Evolutionary conservation across 2,888 invertebrate species (phyloP), one percentile per base, ranked within the genome.

Genomic region (Tridacna crocea): DNA sequence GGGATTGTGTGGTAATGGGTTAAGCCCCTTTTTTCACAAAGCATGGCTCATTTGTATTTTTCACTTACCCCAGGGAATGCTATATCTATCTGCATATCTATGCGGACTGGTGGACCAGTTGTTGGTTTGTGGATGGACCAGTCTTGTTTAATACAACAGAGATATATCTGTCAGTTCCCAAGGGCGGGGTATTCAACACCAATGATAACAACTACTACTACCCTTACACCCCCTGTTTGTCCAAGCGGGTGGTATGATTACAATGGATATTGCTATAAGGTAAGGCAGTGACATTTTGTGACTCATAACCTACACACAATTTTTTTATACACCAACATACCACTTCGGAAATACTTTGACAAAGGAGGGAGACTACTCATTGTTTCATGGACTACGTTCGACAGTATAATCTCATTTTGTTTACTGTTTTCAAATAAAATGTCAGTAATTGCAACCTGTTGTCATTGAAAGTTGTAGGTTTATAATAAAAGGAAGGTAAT

Each of bases 91-190:
- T 92, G 92, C 82, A 87, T 91, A 11, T 87, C 88, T 12, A 88
- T 92, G 87, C 72, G 82, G 26, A 86, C 90, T 12, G 51, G 65
- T 12, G 81, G 76, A 22, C 91, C 90, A 10, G 78, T 81, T 3
- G 75, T 88, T 10, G 92, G 92, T 17, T 72, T 90, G 27, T 92
- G 92, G 92, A 65, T 86, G 46, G 88, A 88, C 61, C 24, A 82
- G 1, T 74, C 84, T 27, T 92, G 92, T 74, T 63, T 78, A 2
- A 66, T 26, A 0, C 24, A 19, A 11, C 80, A 81, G 24, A 74
- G 81, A 12, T 91, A 83, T 76, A 88, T 92, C 72, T 92, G 92
- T 81, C 87, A 92, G 84, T 81, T 77, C 12, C 80, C 81, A 1
- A 73, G 90, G 19, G 65, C 72, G 0, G 91, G 91, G 4, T 90